Percentiles rank a stretch among this genome's conserved stretches.
These are phyloP conservation scores for Saturnia japonica DNA, from an alignment of 2,888 invertebrate species.

Conservation along the genomic window DNA sequence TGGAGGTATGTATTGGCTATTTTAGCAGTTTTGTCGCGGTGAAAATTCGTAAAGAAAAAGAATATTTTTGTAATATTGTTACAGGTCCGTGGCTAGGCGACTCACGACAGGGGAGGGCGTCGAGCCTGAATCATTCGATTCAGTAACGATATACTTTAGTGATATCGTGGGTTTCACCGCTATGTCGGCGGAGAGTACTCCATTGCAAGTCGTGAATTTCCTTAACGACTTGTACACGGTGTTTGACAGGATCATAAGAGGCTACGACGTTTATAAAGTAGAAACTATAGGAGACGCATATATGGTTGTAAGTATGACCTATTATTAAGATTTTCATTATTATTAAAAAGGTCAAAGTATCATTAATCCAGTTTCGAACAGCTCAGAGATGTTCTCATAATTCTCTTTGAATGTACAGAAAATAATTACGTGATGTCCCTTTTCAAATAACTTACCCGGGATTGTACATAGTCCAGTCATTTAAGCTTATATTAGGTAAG, in stretches of 20 bases:
- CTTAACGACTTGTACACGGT: conserved; percentile 98
- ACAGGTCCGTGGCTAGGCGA: conserved; percentile 92
- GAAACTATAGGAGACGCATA: conserved; percentile 94
- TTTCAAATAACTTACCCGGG: too few relatives aligned
- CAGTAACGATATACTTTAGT: conserved; percentile 97
- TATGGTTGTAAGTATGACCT: conserved; percentile 82
- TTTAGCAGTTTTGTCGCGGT: not conserved
- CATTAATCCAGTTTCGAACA: too few relatives aligned
- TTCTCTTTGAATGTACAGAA: not conserved
- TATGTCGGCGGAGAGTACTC: conserved; percentile 97
- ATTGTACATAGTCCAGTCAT: too few relatives aligned
- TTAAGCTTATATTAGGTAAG: too few relatives aligned
- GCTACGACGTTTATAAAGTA: conserved; percentile 99
- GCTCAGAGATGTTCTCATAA: too few relatives aligned
- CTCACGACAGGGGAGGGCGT: conserved; percentile 94
- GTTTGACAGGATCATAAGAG: conserved; percentile 97
- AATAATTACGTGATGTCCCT: not conserved
- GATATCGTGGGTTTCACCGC: conserved; percentile 98
- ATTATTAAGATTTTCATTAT: not conserved
- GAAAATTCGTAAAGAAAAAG: conserved; percentile 1
- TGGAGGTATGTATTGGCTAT: not conserved
- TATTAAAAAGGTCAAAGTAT: too few relatives aligned
- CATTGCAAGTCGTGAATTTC: conserved; percentile 96
- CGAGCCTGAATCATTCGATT: conserved; percentile 95
- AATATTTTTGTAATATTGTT: conserved; percentile 48